Evolutionary conservation across 37 sponge, comb jelly and placozoan genomes (phyloP), one percentile per base, ranked within the genome.

Genomic region (Hormiphora californensis): DNA sequence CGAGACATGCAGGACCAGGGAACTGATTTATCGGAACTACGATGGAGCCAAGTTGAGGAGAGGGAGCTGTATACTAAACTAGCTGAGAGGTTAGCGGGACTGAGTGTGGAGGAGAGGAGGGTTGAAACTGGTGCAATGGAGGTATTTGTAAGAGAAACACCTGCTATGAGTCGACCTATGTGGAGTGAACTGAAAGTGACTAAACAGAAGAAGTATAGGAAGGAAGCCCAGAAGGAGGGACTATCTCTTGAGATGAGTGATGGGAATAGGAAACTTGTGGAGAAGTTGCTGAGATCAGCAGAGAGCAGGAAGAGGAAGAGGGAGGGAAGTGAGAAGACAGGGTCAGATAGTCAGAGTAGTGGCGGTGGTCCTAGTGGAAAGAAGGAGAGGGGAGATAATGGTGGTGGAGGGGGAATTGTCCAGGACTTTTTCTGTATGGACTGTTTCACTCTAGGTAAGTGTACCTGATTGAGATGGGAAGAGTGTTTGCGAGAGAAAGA

Each of bases 271-370:
- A 41, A 73, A 7, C 44, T 73, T 1, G 32, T 73, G 9, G 1
- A 1, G 7, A 73, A 73, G 25, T 7, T 73, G 1, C 35, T 73
- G n/a, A 73, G 23, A 21, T 40, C 81, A 43, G n/a, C n/a, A n/a
- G 81, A 73, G 25, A 43, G 46, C 2, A 73, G 81, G 25, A 73
- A 73, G 25, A 73, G 81, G 23, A 73, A 73, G 38, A 73, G 81
- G 27, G 81, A 73, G 22, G n/a, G n/a, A n/a, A n/a, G n/a, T n/a
- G n/a, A n/a, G n/a, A n/a, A n/a, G n/a, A n/a, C n/a, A n/a, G n/a
- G n/a, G n/a, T 73, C 81, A 21, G 46, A 73, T n/a, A n/a, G 46
- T 73, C 0, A 28, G 1, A 46, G 43, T 73, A n/a, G 23, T 39
- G 81, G 43, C 22, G 40, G 46, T n/a, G 81, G 43, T 23, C 81